Base-by-base conservation (phyloP, 2,113 vertebrate genomes). In the Apeltes quadracus region DNA sequence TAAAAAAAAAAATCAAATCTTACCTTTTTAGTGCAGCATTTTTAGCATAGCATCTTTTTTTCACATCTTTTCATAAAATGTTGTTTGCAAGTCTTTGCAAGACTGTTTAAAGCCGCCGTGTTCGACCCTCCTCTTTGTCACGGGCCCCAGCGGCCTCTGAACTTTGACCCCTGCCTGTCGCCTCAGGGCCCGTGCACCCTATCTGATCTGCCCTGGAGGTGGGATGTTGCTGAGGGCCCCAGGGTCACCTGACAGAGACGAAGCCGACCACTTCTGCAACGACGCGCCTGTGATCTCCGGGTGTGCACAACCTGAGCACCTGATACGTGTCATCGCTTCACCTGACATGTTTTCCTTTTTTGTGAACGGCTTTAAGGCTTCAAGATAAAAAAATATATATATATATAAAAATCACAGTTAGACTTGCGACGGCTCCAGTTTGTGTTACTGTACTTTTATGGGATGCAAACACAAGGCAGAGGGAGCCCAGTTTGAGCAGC, bases 291-390 rank as follows among this genome's bases (percentile, higher is more conserved):
- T 87, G 82, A 84, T 88, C 82, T 76, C 61, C 4, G 39, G 62
- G 20, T 22, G 68, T 48, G 73, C 87, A 84, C 83, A 63, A n/a
- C 85, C 84, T 85, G 74, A 89, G 91, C 87, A 91, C 84, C 84
- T 8, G 89, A 92, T 91, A 91, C 88, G 81, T 89, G 88, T 84
- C 86, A 88, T 90, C 86, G 87, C 69, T 71, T 76, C 79, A 82
- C 76, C 73, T 81, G 78, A 72, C 43, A 59, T 0, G 11, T 39
- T 83, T 64, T 82, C 65, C 57, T 66, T 78, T 59, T 82, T 69
- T 81, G 83, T 75, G 58, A 82, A 75, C 25, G 59, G 85, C 87
- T 83, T 85, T 53, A 57, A 81, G 84, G 20, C 38, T 7, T 72
- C 3, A 41, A 38, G 36, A 38, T 9, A 10, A 10, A 13, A n/a